Evolutionary conservation across 2,888 invertebrate genomes (phyloP).

Genomic region (Oscheius sp.): DNA sequence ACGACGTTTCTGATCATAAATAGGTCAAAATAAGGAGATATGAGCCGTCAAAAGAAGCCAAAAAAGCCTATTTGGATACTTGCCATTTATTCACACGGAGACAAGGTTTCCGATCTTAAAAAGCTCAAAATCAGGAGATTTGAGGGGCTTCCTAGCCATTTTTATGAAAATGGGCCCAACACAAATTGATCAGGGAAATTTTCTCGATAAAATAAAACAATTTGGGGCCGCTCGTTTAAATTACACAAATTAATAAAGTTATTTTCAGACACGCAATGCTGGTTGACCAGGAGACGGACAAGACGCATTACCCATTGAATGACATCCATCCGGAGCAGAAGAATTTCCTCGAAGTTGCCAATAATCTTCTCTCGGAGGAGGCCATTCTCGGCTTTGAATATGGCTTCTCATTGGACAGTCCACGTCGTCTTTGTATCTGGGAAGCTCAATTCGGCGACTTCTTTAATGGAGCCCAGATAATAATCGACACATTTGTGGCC

Average conservation of each 20-base stretch:
- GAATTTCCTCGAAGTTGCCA: conserved; percentile 77
- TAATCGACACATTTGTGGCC: conserved; percentile 90
- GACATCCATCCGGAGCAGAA: conserved; percentile 79
- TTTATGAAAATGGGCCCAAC: too few relatives aligned
- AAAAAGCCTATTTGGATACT: too few relatives aligned
- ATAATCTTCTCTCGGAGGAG: conserved; percentile 94
- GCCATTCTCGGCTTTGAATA: conserved; percentile 85
- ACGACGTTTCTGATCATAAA: too few relatives aligned
- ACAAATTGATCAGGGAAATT: too few relatives aligned
- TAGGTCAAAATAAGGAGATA: too few relatives aligned
- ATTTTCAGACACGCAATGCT: conserved; percentile 84
- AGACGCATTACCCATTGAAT: conserved; percentile 88
- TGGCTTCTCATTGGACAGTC: conserved; percentile 55
- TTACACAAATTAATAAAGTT: background rate
- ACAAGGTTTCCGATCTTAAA: too few relatives aligned
- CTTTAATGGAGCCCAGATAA: conserved; percentile 93
- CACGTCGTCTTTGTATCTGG: conserved; percentile 83
- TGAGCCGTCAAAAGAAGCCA: too few relatives aligned
- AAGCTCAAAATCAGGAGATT: too few relatives aligned
- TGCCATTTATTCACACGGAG: too few relatives aligned
- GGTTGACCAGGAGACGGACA: conserved; percentile 87
- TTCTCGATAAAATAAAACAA: too few relatives aligned
- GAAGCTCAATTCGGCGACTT: conserved; percentile 99
- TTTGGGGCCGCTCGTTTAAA: too few relatives aligned
- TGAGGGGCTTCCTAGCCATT: too few relatives aligned